Evolutionary conservation across 2,113 vertebrate species (phyloP).

Genomic region (Stegastes partitus): DNA sequence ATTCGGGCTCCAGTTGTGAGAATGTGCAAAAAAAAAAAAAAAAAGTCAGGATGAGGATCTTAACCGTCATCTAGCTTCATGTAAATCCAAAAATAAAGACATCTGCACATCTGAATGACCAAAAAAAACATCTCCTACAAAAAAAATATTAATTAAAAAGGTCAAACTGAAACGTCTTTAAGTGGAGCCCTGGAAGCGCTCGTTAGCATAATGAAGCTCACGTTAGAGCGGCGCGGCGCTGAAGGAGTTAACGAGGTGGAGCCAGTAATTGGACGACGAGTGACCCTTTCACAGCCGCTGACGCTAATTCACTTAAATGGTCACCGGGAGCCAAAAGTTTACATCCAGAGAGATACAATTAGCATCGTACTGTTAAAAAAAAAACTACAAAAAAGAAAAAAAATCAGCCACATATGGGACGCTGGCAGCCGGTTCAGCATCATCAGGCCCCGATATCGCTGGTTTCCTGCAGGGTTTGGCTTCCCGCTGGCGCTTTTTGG

Average conservation of each 20-base stretch:
- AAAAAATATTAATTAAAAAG: constrained; percentile 55
- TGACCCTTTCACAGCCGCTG: constrained; percentile 55
- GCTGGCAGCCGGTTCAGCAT: too few species aligned
- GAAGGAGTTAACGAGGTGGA: constrained; percentile 76
- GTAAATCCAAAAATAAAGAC: constrained; percentile 15
- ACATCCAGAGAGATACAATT: not conserved
- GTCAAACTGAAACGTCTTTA: constrained; percentile 66
- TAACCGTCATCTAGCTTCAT: too few species aligned
- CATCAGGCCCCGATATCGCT: too few species aligned
- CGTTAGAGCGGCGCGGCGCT: constrained; percentile 28
- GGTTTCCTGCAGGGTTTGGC: too few species aligned
- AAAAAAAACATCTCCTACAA: too few species aligned
- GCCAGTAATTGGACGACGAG: constrained; percentile 67
- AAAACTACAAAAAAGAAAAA: too few species aligned
- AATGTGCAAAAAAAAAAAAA: not conserved
- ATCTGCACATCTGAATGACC: not conserved
- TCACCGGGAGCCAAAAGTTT: constrained; percentile 38
- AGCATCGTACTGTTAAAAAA: not conserved
- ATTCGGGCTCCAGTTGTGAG: constrained; percentile 46
- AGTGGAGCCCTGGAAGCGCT: too few species aligned
- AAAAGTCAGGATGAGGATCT: constrained; percentile 11
- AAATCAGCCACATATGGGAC: too few species aligned
- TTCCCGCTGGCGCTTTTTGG: too few species aligned
- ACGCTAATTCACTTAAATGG: constrained; percentile 75
- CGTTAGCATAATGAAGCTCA: constrained; percentile 78